phyloP scores from a whole-genome alignment of 2,797 vertebrate species.

The Hydrocynus forskahlii region DNA sequence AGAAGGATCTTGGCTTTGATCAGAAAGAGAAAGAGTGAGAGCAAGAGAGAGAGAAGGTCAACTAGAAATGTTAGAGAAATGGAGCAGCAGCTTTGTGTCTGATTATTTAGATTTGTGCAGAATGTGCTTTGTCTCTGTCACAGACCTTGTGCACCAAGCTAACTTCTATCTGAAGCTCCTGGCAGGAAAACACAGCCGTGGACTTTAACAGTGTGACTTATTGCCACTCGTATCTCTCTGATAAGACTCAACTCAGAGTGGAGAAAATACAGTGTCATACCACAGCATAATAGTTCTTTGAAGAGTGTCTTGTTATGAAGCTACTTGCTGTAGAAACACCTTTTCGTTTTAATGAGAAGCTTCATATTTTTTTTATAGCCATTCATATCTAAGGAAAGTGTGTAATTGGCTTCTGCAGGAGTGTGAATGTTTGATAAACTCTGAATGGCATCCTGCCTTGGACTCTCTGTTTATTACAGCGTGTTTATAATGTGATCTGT shows the following conservation, averaged over 20 bases:
- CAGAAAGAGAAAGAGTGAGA: background rate
- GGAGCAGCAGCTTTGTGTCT: background rate
- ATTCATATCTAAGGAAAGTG: background rate
- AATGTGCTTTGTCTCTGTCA: background rate
- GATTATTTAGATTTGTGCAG: background rate
- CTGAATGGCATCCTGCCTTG: background rate
- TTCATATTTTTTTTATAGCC: too few relatives aligned
- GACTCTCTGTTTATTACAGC: conserved; percentile 9
- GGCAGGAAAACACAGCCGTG: background rate
- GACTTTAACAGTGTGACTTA: background rate
- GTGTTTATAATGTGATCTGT: background rate
- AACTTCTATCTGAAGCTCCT: background rate
- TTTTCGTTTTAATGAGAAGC: too few relatives aligned
- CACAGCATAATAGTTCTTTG: too few relatives aligned
- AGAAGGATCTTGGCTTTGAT: background rate
- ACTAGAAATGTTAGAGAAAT: background rate
- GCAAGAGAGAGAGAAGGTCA: background rate
- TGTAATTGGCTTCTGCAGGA: background rate
- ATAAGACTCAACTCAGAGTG: background rate
- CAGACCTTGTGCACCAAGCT: background rate
- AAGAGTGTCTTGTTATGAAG: background rate
- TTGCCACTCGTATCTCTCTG: background rate
- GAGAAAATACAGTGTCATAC: too few relatives aligned
- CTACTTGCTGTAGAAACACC: background rate
- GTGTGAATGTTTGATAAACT: background rate